Evolutionary conservation across 2,113 vertebrate genomes (phyloP).

Genomic region (Pituophis catenifer): DNA sequence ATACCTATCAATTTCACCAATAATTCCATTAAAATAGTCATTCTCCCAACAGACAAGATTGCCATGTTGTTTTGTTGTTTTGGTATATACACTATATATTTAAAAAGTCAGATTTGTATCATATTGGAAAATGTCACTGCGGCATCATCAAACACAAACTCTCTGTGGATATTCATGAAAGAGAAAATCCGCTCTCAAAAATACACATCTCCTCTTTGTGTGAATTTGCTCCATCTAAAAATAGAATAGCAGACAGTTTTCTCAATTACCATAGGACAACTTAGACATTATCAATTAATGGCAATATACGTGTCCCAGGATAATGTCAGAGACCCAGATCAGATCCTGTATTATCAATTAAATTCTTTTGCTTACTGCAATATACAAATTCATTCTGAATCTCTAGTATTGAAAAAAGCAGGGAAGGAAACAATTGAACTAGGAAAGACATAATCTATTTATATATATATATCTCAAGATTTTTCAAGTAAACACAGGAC

Average conservation of each 20-base stretch:
- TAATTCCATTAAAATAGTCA: background rate
- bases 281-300: background rate
- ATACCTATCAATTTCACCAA: background rate
- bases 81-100: background rate
- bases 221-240: background rate
- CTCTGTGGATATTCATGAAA: background rate
- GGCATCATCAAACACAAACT: background rate
- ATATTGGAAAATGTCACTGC: background rate
- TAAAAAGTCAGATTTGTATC: background rate
- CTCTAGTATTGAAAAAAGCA: background rate
- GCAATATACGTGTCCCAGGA: background rate
- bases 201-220: background rate
- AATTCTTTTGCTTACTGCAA: background rate
- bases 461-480: background rate
- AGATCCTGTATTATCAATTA: background rate
- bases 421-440: background rate
- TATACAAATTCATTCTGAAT: background rate
- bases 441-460: background rate
- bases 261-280: background rate
- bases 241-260: background rate
- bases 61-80: conserved; percentile 11
- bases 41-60: background rate
- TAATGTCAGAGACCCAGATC: background rate
- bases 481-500: background rate
- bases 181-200: background rate